Evolutionary conservation across 2,888 invertebrate species (phyloP), one percentile per base, ranked within the genome.

Genomic region (Cantharis rufa): DNA sequence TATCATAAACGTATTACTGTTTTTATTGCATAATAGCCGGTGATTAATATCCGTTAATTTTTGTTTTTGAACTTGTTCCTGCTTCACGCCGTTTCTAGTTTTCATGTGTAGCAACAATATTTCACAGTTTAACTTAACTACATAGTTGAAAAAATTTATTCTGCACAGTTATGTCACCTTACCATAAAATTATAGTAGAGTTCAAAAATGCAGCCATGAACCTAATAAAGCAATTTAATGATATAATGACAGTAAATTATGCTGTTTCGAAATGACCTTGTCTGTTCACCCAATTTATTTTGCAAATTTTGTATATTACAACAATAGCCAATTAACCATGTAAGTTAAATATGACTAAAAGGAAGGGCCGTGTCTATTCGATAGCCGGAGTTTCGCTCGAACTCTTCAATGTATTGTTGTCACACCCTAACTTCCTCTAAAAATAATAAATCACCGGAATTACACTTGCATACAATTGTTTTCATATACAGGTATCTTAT

Each of bases 361-460:
- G 48, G 48, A n/a, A 48, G 48, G 48, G 48, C n/a, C 64, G n/a
- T 66, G 48, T 48, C 48, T 48, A n/a, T 48, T 66, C 68, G 16
- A 13, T 28, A 32, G 21, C 72, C 69, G 66, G 69, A 72, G 72
- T 70, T 76, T 61, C 72, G 76, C 64, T 76, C 63, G 48, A 64
- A 21, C 13, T 72, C 48, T 32, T 61, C 11, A 48, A 69, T 16
- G 71, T 71, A 74, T 77, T 77, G 77, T 77, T 74, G 74, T 74
- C 74, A 71, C 74, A 71, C 74, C 77, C 74, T 71, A 15, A 68
- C 71, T 69, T 77, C 77, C 77, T 70, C 16, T 69, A 27, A 27
- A 66, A 28, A 16, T 71, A 62, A 28, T 24, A 70, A 62, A 74
- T 71, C 62, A 74, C 77, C 77, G 77, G 77, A 77, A 69, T 70